phyloP scores from a whole-genome alignment of 2,797 vertebrate species.

The Micropoecilia bifurca region DNA sequence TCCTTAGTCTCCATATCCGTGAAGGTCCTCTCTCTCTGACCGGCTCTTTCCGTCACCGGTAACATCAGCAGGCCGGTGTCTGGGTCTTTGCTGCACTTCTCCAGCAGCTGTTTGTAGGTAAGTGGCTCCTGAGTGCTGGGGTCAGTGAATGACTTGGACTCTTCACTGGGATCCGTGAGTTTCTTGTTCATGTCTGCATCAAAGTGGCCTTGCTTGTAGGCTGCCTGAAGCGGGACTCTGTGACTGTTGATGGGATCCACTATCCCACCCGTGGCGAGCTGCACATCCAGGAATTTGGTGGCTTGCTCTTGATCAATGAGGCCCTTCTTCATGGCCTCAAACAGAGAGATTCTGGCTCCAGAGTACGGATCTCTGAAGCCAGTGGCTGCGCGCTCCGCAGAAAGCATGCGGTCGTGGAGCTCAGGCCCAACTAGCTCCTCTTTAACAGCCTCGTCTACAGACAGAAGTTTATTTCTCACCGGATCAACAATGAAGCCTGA shows the following conservation, averaged over 20 bases:
- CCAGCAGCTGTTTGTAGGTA: conserved; percentile 80
- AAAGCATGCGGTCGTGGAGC: conserved; percentile 82
- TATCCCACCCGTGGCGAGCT: conserved; percentile 86
- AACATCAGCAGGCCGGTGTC: conserved; percentile 82
- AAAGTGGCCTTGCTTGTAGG: conserved; percentile 84
- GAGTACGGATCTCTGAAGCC: conserved; percentile 87
- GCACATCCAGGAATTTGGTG: conserved; percentile 83
- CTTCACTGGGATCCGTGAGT: conserved; percentile 76
- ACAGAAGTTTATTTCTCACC: conserved; percentile 78
- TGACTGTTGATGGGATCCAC: conserved; percentile 85
- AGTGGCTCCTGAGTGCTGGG: conserved; percentile 83
- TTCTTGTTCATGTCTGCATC: conserved; percentile 83
- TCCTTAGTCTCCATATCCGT: conserved; percentile 89
- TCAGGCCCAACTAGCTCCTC: conserved; percentile 84
- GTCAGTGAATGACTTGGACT: conserved; percentile 82
- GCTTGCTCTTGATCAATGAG: conserved; percentile 82
- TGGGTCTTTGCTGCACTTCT: conserved; percentile 80
- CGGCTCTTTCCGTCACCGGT: conserved; percentile 86
- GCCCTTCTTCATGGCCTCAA: conserved; percentile 86
- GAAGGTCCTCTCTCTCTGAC: conserved; percentile 79
- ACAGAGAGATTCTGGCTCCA: conserved; percentile 81
- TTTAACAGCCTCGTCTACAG: conserved; percentile 86
- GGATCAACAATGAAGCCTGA: conserved; percentile 86
- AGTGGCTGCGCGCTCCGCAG: conserved; percentile 84
- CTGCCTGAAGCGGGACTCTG: conserved; percentile 80